Evolutionary conservation across 2,797 vertebrate genomes (phyloP).

Genomic region (Enteromius anoplus): DNA sequence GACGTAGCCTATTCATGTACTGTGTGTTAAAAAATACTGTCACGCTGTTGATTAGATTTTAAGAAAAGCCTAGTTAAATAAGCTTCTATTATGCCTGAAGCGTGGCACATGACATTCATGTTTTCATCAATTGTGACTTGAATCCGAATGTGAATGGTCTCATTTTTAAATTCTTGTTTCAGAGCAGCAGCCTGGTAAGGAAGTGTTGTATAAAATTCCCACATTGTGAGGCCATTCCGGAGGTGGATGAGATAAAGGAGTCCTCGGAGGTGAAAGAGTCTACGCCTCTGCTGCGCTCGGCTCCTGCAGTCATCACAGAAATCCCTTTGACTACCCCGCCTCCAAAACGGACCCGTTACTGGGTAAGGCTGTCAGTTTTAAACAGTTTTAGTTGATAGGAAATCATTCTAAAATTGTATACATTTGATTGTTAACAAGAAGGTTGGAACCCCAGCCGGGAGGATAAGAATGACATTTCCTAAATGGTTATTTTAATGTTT

Average conservation of each 20-base stretch:
- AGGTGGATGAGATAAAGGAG: slow-evolving; percentile 65
- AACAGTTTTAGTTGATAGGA: not conserved
- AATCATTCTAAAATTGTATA: not conserved
- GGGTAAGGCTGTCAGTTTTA: slow-evolving; percentile 74
- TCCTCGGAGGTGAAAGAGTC: slow-evolving; percentile 57
- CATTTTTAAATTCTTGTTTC: not conserved
- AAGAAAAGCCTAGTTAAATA: not conserved
- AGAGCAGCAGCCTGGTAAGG: slow-evolving; percentile 61
- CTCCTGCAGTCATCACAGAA: slow-evolving; percentile 49
- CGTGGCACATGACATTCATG: not conserved
- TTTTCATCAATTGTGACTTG: not conserved
- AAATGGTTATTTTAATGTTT: not conserved
- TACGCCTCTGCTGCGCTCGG: slow-evolving; percentile 62
- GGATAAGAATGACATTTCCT: not conserved
- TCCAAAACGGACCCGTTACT: slow-evolving; percentile 64
- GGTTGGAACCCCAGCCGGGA: not conserved
- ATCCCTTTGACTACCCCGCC: slow-evolving; percentile 43
- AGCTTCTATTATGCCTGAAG: not conserved
- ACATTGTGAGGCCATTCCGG: slow-evolving; percentile 63
- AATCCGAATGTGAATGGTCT: not conserved
- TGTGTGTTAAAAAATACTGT: not conserved
- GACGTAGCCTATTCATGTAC: not conserved
- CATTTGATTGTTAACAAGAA: not conserved
- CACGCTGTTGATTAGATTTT: not conserved
- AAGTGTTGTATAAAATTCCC: slow-evolving; percentile 62